Base-by-base conservation (phyloP, 1,140 invertebrate genomes). In the Danaus plexippus region DNA sequence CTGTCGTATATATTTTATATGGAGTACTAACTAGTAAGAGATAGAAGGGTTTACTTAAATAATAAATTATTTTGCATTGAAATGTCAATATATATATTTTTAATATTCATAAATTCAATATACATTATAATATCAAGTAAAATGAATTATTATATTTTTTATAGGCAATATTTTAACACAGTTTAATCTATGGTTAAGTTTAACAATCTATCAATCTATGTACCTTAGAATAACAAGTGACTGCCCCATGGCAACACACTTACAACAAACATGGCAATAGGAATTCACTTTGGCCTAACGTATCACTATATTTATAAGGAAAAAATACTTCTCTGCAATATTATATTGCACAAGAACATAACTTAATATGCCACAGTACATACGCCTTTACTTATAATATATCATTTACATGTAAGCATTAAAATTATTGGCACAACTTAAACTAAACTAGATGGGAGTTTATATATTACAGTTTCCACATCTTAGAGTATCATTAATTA, bases 51-150 rank as follows among this genome's bases (percentile, higher is more conserved):
- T 32, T 32, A 15, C 15, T 1, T 15, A 55, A 47, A 49, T 47
- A 55, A 55, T 10, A 43, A 11, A 56, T 40, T 42, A 41, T 43
- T 11, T 67, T 68, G 75, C 76, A 76, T 77, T 77, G 78, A 84
- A 80, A 69, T 81, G 73, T 81, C 76, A 80, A 85, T 85, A 85
- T 85, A 83, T 85, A 86, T 84, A 84, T 83, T 78, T 83, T 83
- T 86, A 86, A 86, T 86, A 82, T 86, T 85, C 83, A 86, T 86
- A 86, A 85, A 86, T 86, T 86, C 76, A 86, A 85, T 86, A 86
- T 86, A 86, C 81, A 85, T 83, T 78, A 83, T 86, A 84, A 84
- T 84, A 81, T 86, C 77, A 83, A 86, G 77, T 84, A 82, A 84
- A 84, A 84, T 86, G 76, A 84, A 84, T 84, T 84, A 80, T 72